A percentile compares a stretch with the other conserved stretches of the same genome.
Conservation (phyloP, 2,888 invertebrate species). For the Eristalinus sepulchralis region DNA sequence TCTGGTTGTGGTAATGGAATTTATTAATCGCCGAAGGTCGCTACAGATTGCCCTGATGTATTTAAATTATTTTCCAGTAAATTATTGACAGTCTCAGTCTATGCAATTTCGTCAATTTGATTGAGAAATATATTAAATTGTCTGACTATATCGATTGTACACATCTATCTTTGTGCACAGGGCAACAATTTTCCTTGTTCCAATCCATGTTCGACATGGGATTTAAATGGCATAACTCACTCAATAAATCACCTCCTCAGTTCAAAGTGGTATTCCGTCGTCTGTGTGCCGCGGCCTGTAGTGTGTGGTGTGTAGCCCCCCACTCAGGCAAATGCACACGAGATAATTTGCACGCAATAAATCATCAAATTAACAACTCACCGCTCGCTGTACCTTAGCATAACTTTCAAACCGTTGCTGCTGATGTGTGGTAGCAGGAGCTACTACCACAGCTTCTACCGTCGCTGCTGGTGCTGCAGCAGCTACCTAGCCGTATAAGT, state of each 20-base stretch:
- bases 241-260: conserved; percentile 68
- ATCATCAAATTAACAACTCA: conserved; percentile 70
- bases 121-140: conserved; percentile 63
- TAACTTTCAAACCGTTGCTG: conserved; percentile 62
- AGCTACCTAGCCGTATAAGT: background rate
- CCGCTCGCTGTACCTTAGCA: conserved; percentile 59
- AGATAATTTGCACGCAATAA: conserved; percentile 71
- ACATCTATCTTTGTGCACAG: conserved; percentile 44
- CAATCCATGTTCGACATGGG: conserved; percentile 62
- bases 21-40: conserved; percentile 56
- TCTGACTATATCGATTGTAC: conserved; percentile 44
- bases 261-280: conserved; percentile 10
- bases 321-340: conserved; percentile 31
- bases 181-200: conserved; percentile 57
- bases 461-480: background rate
- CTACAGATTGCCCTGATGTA: conserved; percentile 33
- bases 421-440: conserved; percentile 22
- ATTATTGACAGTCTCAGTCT: conserved; percentile 28
- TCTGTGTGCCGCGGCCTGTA: background rate
- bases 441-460: background rate
- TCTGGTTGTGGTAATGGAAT: conserved; percentile 51
- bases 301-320: background rate
- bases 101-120: conserved; percentile 65
- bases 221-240: conserved; percentile 69
- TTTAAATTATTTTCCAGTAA: conserved; percentile 51